phyloP scores from a whole-genome alignment of 2,888 invertebrate genomes.

The Spilarctia lutea region DNA sequence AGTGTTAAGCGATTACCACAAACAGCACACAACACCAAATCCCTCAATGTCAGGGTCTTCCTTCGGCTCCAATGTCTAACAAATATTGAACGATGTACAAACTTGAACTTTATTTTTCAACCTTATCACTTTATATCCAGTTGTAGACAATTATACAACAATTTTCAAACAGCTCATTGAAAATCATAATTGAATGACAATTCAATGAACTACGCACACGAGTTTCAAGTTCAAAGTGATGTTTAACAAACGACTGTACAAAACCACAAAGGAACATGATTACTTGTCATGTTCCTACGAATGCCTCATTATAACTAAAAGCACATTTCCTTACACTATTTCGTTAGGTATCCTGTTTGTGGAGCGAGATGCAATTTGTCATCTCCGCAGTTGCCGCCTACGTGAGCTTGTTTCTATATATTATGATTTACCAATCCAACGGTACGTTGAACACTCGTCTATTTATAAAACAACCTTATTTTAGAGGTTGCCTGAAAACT shows the following conservation, averaged over 20 bases:
- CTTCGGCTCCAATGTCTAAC: neutral
- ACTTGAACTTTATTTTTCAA: neutral
- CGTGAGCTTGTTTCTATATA: constrained; percentile 67
- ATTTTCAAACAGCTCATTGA: neutral
- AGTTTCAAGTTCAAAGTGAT: neutral
- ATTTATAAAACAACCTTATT: constrained; percentile 72
- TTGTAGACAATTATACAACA: neutral
- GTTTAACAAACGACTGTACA: neutral
- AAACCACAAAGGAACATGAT: neutral
- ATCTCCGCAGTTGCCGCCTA: constrained; percentile 48
- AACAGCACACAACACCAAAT: neutral
- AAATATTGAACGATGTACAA: neutral
- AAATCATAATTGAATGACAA: neutral
- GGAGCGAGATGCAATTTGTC: constrained; percentile 31
- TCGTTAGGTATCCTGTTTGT: neutral
- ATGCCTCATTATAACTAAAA: neutral
- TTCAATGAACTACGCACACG: neutral
- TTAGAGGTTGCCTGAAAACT: constrained; percentile 62
- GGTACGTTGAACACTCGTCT: constrained; percentile 58
- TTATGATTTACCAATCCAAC: constrained; percentile 69
- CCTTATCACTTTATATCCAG: neutral
- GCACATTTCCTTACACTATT: neutral
- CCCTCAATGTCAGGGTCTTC: neutral
- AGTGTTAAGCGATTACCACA: neutral
- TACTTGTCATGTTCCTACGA: neutral